phyloP scores from a whole-genome alignment of 2,888 invertebrate genomes.

The Tetragonula carbonaria region DNA sequence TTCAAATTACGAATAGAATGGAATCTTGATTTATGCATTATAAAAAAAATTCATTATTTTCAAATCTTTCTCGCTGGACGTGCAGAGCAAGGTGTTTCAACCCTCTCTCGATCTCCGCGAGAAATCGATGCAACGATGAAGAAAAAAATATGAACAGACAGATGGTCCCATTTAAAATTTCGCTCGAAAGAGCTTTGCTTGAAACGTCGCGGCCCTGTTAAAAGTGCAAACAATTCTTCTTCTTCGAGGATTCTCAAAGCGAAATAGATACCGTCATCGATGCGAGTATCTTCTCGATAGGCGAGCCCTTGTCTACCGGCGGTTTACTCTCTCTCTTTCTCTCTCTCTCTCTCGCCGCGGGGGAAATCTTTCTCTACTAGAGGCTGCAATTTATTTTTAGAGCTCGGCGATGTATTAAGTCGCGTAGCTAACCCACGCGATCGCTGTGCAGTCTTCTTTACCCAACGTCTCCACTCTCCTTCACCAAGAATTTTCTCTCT shows the following conservation, averaged over 20 bases:
- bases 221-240: constrained; percentile 53
- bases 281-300: constrained; percentile 14
- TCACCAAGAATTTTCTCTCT: not conserved
- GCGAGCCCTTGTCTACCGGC: constrained; percentile 34
- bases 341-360: constrained; percentile 21
- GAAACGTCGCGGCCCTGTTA: constrained; percentile 44
- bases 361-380: constrained; percentile 51
- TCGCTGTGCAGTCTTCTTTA: not conserved
- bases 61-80: no score
- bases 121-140: not conserved
- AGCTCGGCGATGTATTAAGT: constrained; percentile 40
- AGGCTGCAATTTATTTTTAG: constrained; percentile 49
- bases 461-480: not conserved
- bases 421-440: constrained; percentile 19
- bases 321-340: constrained; percentile 23
- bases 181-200: constrained; percentile 4
- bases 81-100: no score
- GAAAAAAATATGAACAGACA: not conserved
- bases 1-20: no score
- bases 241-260: constrained; percentile 23
- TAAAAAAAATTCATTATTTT: no score
- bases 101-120: not conserved
- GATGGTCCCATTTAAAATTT: constrained; percentile 33
- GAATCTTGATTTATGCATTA: no score
- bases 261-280: constrained; percentile 18